Evolutionary conservation across 2,888 invertebrate species (phyloP).

Genomic region (Limnephilus lunatus): DNA sequence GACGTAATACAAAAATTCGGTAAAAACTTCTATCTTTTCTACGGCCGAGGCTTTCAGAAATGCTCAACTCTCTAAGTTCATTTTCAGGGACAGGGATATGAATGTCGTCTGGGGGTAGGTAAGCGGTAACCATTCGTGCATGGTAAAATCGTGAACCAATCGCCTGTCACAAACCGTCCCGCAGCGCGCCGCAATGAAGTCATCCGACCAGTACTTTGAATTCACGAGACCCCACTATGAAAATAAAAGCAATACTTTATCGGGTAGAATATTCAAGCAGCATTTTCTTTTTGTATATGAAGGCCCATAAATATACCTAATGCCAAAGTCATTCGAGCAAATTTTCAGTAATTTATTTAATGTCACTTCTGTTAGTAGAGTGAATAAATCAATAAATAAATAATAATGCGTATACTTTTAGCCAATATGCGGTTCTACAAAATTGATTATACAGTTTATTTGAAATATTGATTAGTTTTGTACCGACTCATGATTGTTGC

Average conservation of each 20-base stretch:
- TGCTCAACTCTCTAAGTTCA: neutral
- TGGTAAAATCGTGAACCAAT: constrained; percentile 39
- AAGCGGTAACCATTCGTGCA: constrained; percentile 41
- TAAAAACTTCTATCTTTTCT: neutral
- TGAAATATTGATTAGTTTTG: too few species aligned
- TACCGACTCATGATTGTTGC: too few species aligned
- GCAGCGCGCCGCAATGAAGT: constrained; percentile 5
- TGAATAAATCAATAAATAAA: too few species aligned
- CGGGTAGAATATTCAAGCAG: neutral
- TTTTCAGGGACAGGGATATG: neutral
- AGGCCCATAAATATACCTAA: neutral
- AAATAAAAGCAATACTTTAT: neutral
- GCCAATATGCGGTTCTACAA: too few species aligned
- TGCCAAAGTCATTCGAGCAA: neutral
- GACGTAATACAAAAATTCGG: neutral
- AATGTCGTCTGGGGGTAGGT: neutral
- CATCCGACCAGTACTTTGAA: neutral
- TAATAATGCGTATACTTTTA: too few species aligned
- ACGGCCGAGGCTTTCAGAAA: neutral
- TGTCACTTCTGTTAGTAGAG: too few species aligned
- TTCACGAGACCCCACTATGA: neutral
- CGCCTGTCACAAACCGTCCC: constrained; percentile 43
- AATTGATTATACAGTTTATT: too few species aligned
- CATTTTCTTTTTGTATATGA: neutral
- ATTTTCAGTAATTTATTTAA: too few species aligned